Base-by-base conservation (phyloP, 2,113 vertebrate genomes). In the Nestor notabilis region DNA sequence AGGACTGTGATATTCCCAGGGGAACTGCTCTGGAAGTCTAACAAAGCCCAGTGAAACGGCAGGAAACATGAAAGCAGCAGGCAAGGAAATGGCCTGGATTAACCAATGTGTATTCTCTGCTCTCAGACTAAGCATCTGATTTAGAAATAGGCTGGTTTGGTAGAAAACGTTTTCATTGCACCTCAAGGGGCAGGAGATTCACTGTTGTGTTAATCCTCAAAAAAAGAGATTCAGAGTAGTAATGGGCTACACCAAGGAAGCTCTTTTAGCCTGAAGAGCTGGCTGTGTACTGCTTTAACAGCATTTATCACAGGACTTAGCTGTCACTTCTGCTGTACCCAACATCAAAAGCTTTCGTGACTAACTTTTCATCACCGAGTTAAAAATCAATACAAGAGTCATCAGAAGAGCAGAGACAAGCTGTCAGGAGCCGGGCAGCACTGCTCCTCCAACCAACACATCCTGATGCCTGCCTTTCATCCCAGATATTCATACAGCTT, bases 391-490 rank as follows among this genome's bases (percentile, higher is more conserved):
- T 47, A 41, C 43, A 9, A 4, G 1, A 89, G 39, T 6, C 89
- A 83, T 16, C 75, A 39, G 80, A 88, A 8, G 3, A 39, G 47
- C 74, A 15, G 33, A 11, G 37, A 10, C 47, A 17, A 37, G 75
- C 19, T 4, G 8, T 2, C 10, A 5, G 65, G 4, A n/a, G 69
- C 43, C 41, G 27, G 49, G 46, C 56, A 64, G 41, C 41, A 4
- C 55, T 35, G 72, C 83, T 60, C 58, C 60, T 35, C 52, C 86
- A 35, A 24, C 56, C 56, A 84, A 19, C 79, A 64, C 50, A 61
- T 70, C 88, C 56, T 12, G 43, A 76, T 74, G 31, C 20, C 87
- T 53, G 85, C 87, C 86, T 90, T 95, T 76, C 89, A 95, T 87
- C 93, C 87, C 76, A 4, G 29, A 79, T 80, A 93, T 12, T 70